These are phyloP conservation scores for Ctenicera cuprea DNA, from an alignment of 2,888 invertebrate species.

Conservation along the genomic window DNA sequence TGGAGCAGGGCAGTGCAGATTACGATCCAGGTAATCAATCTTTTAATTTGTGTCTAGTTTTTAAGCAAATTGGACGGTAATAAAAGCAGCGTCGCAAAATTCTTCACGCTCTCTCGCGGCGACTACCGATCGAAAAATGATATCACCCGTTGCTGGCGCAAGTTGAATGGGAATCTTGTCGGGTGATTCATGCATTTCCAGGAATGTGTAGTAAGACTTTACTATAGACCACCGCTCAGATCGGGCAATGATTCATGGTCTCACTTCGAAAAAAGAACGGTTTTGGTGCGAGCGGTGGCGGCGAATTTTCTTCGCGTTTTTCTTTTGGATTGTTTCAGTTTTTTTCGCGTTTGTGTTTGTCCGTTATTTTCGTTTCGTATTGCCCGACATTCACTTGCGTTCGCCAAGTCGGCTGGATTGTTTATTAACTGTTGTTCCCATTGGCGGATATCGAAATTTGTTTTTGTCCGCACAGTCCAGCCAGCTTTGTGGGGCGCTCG, in stretches of 20 bases:
- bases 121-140: constrained; percentile 30
- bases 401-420: not conserved
- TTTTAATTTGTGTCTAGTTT: constrained; percentile 10
- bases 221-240: constrained; percentile 42
- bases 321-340: not conserved
- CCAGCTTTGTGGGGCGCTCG: no score
- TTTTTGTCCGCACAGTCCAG: no score
- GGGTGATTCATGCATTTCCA: constrained; percentile 49
- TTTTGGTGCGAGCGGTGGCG: not conserved
- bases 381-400: no score
- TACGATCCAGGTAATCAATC: constrained; percentile 83
- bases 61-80: not conserved
- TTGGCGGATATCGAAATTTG: no score
- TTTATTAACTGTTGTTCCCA: no score
- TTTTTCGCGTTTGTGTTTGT: not conserved
- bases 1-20: constrained; percentile 87
- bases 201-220: constrained; percentile 50
- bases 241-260: constrained; percentile 22
- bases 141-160: constrained; percentile 36
- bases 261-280: constrained; percentile 22
- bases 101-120: constrained; percentile 20
- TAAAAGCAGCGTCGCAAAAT: constrained; percentile 2
- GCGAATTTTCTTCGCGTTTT: not conserved
- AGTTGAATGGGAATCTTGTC: constrained; percentile 44
- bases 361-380: not conserved